Evolutionary conservation across 2,888 invertebrate genomes (phyloP).

Genomic region (Diarsia rubi): DNA sequence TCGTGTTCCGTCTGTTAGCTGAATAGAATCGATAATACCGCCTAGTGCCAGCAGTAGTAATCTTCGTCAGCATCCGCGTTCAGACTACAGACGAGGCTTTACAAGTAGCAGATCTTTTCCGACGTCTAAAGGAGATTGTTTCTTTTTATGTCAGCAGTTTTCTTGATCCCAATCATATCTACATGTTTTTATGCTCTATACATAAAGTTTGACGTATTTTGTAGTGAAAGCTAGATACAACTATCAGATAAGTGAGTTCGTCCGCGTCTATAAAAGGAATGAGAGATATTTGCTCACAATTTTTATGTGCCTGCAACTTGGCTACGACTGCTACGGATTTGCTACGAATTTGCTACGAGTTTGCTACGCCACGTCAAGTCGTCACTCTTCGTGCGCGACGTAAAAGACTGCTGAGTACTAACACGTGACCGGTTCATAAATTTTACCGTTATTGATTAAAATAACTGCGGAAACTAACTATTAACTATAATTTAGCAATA

Average conservation of each 20-base stretch:
- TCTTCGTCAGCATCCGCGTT: conserved; percentile 52
- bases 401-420: conserved; percentile 21
- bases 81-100: conserved; percentile 58
- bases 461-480: conserved; percentile 5
- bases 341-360: conserved; percentile 29
- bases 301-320: conserved; percentile 14
- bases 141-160: conserved; percentile 47
- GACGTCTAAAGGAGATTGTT: conserved; percentile 48
- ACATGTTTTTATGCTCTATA: conserved; percentile 48
- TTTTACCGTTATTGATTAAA: conserved; percentile 30
- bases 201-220: conserved; percentile 48
- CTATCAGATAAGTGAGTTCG: conserved; percentile 44
- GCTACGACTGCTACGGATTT: conserved; percentile 34
- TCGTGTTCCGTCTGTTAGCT: conserved; percentile 28
- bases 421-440: conserved; percentile 19
- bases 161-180: conserved; percentile 49
- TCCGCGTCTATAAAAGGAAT: conserved; percentile 31
- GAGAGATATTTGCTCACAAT: conserved; percentile 16
- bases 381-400: conserved; percentile 7
- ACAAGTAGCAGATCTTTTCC: conserved; percentile 47
- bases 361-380: conserved; percentile 3
- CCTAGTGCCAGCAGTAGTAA: conserved; percentile 24
- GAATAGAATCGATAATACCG: conserved; percentile 40
- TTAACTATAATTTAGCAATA: conserved; percentile 12
- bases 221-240: conserved; percentile 45